phyloP scores from a whole-genome alignment of 2,113 vertebrate genomes.

The Mirounga angustirostris region DNA sequence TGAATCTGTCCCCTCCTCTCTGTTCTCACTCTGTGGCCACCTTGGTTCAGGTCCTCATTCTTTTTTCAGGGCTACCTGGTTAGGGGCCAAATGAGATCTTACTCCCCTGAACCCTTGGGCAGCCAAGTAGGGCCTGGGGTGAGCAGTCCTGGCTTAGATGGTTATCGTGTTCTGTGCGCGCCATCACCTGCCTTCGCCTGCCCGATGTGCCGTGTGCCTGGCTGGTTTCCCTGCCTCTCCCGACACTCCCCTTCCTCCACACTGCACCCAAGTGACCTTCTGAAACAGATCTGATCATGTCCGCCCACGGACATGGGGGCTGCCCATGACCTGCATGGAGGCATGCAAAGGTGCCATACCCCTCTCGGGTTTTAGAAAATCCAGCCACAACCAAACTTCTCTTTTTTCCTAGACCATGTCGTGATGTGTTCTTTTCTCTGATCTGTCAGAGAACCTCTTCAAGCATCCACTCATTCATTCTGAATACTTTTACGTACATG shows the following conservation, averaged over 20 bases:
- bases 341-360: neutral
- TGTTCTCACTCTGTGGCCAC: neutral
- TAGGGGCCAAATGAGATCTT: neutral
- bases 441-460: neutral
- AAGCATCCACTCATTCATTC: neutral
- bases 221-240: neutral
- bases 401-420: neutral
- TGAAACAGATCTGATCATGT: neutral
- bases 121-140: no score
- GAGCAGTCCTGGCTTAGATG: neutral
- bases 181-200: neutral
- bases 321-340: neutral
- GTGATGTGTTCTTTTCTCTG: neutral
- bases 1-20: neutral
- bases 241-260: neutral
- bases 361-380: neutral
- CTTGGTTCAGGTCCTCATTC: neutral
- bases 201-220: neutral
- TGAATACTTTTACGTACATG: neutral
- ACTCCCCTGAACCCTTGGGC: neutral
- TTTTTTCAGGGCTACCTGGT: neutral
- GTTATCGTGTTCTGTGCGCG: neutral
- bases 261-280: neutral
- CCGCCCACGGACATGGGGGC: neutral
- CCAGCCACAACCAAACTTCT: neutral